These are phyloP conservation scores for Plusia festucae DNA, from an alignment of 2,888 invertebrate genomes.

Conservation along the genomic window DNA sequence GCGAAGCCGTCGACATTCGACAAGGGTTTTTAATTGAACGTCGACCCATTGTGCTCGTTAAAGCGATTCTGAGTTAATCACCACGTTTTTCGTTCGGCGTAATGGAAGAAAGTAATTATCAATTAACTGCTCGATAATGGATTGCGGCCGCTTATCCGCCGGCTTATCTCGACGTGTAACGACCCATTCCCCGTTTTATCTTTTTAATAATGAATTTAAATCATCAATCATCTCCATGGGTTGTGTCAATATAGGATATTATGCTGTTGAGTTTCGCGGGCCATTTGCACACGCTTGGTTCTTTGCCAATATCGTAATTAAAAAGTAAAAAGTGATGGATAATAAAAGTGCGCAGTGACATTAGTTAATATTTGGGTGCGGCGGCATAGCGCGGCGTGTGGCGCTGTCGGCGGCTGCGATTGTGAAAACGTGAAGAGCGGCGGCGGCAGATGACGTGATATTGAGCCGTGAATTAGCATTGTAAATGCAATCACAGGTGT, in stretches of 20 bases:
- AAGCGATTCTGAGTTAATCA: constrained; percentile 88
- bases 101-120: constrained; percentile 89
- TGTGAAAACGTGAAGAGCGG: constrained; percentile 70
- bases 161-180: constrained; percentile 83
- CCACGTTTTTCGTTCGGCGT: constrained; percentile 86
- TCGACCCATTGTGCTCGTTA: constrained; percentile 87
- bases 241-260: constrained; percentile 61
- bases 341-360: constrained; percentile 41
- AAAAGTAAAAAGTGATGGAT: constrained; percentile 34
- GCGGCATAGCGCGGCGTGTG: constrained; percentile 22
- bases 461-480: constrained; percentile 87
- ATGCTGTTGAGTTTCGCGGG: constrained; percentile 44
- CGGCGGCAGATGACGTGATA: constrained; percentile 78
- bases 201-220: constrained; percentile 79
- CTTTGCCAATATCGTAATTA: constrained; percentile 47
- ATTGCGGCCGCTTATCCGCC: constrained; percentile 85
- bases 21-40: constrained; percentile 88
- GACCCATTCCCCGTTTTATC: constrained; percentile 77
- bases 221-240: constrained; percentile 74
- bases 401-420: constrained; percentile 45
- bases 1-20: constrained; percentile 84
- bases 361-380: constrained; percentile 47
- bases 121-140: constrained; percentile 88
- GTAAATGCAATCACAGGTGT: constrained; percentile 90
- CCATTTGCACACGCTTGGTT: constrained; percentile 45